Evolutionary conservation across 2,797 vertebrate species (phyloP), one percentile per base, ranked within the genome.

Genomic region (Syngnathus acus): DNA sequence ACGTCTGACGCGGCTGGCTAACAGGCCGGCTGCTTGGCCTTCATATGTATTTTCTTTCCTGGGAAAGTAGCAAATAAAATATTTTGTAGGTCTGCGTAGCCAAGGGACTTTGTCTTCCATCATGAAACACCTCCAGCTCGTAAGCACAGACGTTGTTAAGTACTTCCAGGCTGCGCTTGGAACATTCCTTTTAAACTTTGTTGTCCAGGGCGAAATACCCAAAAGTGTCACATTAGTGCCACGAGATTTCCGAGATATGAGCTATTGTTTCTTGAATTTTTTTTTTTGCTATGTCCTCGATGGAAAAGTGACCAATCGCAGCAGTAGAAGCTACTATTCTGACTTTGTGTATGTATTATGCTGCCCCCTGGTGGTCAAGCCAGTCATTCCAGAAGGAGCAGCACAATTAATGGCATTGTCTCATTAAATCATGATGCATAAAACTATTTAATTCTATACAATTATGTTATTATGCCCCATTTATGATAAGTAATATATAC

Each of bases 101-200:
- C 70, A 61, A 73, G 80, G 71, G 87, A 82, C 82, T 86, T 90
- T 88, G 86, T 81, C 82, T 88, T 86, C 84, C 83, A 83, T 89
- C 87, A 88, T 74, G 80, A 85, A 88, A 88, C 87, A 88, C 87
- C 87, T 88, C 84, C 6, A 68, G 77, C 81, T 74, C 78, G 68
- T 88, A 81, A 87, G 81, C 68, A 70, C 58, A 61, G 39, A 80
- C 88, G 79, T 84, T 85, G 85, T 86, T 85, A 88, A 89, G 84
- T 82, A 82, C 77, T 84, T 87, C 86, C 87, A 87, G 87, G 78
- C 82, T 78, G 77, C 72, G 68, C 72, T 75, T 65, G 74, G 74
- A 86, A 86, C 88, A 87, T 87, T 89, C 82, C 76, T 73, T 88
- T 87, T 89, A 89, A 89, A 86, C 89, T 90, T 89, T 76, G 75